Conservation (phyloP, 2,888 invertebrate genomes). For the Aspidapion aeneum region DNA sequence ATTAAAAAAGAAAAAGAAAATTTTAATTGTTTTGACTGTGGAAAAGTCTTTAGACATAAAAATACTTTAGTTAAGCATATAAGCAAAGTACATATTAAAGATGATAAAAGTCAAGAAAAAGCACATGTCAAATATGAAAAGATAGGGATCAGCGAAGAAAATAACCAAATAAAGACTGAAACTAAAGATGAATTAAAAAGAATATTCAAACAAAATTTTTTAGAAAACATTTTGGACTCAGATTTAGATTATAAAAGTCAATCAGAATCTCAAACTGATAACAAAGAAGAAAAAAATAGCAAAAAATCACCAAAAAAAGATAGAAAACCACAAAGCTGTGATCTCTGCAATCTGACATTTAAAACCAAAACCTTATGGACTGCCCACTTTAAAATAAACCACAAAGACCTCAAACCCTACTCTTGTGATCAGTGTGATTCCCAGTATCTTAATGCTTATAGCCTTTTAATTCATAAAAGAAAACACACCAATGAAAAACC, state of each 20-base stretch:
- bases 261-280: slow-evolving; percentile 6
- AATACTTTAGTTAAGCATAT: slow-evolving; percentile 31
- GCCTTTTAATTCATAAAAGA: slow-evolving; percentile 34
- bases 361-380: slow-evolving; percentile 31
- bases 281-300: slow-evolving; percentile 17
- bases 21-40: slow-evolving; percentile 31
- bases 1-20: not conserved
- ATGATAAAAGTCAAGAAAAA: slow-evolving; percentile 4
- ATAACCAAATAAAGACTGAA: slow-evolving; percentile 2
- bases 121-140: slow-evolving; percentile 10
- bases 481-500: slow-evolving; percentile 36
- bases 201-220: not conserved
- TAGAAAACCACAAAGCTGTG: slow-evolving; percentile 30
- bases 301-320: slow-evolving; percentile 13
- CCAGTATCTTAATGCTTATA: slow-evolving; percentile 32
- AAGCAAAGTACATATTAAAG: slow-evolving; percentile 27
- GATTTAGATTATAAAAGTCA: not conserved
- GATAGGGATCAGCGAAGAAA: slow-evolving; percentile 1
- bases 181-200: not conserved
- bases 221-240: not conserved
- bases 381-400: slow-evolving; percentile 32
- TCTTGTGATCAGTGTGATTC: slow-evolving; percentile 35
- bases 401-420: slow-evolving; percentile 36
- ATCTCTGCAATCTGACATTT: slow-evolving; percentile 34
- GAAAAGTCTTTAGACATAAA: slow-evolving; percentile 30